phyloP scores from a whole-genome alignment of 2,888 invertebrate genomes.

The Meloe dianella region DNA sequence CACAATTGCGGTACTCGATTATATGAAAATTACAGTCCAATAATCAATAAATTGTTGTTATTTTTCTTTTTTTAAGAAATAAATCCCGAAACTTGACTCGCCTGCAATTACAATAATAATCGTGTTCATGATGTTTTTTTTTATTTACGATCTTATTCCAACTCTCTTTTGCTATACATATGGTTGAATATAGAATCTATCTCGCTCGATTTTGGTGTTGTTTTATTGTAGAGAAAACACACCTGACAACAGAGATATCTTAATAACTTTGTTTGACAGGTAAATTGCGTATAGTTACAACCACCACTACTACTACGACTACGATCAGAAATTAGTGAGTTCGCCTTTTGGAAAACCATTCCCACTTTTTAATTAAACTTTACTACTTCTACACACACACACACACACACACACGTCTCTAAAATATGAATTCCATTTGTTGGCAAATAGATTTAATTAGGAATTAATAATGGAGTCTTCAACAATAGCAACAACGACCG shows the following conservation, averaged over 20 bases:
- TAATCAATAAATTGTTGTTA: background rate
- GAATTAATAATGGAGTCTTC: background rate
- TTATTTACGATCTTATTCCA: conserved; percentile 5
- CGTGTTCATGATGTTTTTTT: background rate
- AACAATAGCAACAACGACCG: background rate
- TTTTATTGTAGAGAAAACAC: conserved; percentile 16
- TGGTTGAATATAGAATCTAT: background rate
- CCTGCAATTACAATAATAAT: background rate
- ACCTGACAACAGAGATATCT: conserved; percentile 44
- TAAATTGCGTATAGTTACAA: conserved; percentile 45
- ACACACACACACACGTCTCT: background rate
- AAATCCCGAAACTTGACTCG: background rate
- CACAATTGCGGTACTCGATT: background rate
- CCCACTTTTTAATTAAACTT: conserved; percentile 25
- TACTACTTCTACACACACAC: background rate
- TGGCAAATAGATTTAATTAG: background rate
- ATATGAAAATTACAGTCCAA: background rate
- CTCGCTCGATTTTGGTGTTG: background rate
- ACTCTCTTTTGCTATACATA: background rate
- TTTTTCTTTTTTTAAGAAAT: background rate
- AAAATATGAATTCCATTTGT: background rate
- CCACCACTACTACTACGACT: conserved; percentile 14
- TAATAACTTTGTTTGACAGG: conserved; percentile 48
- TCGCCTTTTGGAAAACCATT: conserved; percentile 22
- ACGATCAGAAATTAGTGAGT: conserved; percentile 34